Base-by-base conservation (phyloP, 2,797 vertebrate species). In the Siniperca scherzeri region DNA sequence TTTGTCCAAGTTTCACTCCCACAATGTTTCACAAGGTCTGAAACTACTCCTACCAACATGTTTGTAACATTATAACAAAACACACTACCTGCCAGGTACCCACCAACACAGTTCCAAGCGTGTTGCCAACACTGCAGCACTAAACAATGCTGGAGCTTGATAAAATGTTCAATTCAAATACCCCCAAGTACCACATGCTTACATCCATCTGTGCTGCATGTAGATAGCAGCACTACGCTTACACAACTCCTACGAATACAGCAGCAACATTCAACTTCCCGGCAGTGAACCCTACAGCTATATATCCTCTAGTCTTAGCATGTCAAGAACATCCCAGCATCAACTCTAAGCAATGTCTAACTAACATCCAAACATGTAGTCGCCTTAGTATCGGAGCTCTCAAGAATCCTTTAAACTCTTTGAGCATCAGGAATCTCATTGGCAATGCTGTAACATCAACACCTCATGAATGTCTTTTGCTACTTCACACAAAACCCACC, bases 381-480 rank as follows among this genome's bases (percentile, higher is more conserved):
- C 33, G 38, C 79, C 53, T 88, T 60, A 59, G 22, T 62, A 48
- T 67, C 12, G 9, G 42, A 75, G 77, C 81, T 75, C 78, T 78
- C 50, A 27, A 70, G 69, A 81, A 74, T 46, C 70, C 80, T 93
- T 89, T 90, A 61, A 92, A 86, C 78, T 78, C 59, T 66, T 50
- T 40, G 73, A 88, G 88, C 66, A 30, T 89, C 78, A 30, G 21
- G 75, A 82, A 77, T 81, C 84, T 91, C 90, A 86, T 87, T 83
- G 83, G 70, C 48, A 53, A 90, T 84, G 82, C 88, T 70, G 76
- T 79, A 82, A 87, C 87, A 91, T 94, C 86, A 82, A 75, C 75
- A 74, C 87, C 87, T 88, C 87, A 76, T 78, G 69, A 88, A 89
- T 83, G 70, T 76, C 55, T 85, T 76, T 81, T 77, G 77, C 72